These are phyloP conservation scores for Tragopan temminckii DNA, from an alignment of 2,797 vertebrate genomes.

Conservation along the genomic window DNA sequence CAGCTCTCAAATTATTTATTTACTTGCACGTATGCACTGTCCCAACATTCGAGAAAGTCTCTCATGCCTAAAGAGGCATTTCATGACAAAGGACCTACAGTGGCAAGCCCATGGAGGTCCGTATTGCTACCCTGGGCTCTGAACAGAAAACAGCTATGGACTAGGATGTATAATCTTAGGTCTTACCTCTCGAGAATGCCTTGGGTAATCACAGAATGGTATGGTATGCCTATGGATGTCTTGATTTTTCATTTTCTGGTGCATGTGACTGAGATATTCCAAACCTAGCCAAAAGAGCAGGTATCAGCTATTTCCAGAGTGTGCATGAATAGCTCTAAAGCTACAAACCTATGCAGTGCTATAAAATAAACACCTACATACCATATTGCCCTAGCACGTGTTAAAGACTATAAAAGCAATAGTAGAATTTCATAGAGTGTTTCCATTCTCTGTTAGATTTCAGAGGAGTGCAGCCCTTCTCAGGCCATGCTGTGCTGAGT, in stretches of 20 bases:
- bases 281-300: slow-evolving; percentile 81
- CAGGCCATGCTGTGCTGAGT: background rate
- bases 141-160: background rate
- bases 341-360: background rate
- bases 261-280: slow-evolving; percentile 81
- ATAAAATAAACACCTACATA: background rate
- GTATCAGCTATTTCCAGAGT: background rate
- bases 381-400: background rate
- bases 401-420: background rate
- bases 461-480: background rate
- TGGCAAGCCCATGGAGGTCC: background rate
- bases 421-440: background rate
- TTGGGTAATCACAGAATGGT: slow-evolving; percentile 75
- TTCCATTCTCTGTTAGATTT: background rate
- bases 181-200: slow-evolving; percentile 85
- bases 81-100: background rate
- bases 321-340: background rate
- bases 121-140: background rate
- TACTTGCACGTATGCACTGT: background rate
- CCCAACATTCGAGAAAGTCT: background rate
- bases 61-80: background rate
- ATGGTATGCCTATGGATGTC: slow-evolving; percentile 45
- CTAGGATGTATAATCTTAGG: background rate
- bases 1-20: background rate
- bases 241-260: slow-evolving; percentile 80